Evolutionary conservation across 2,797 vertebrate genomes (phyloP), one percentile per base, ranked within the genome.

Genomic region (Neostethus bicornis): DNA sequence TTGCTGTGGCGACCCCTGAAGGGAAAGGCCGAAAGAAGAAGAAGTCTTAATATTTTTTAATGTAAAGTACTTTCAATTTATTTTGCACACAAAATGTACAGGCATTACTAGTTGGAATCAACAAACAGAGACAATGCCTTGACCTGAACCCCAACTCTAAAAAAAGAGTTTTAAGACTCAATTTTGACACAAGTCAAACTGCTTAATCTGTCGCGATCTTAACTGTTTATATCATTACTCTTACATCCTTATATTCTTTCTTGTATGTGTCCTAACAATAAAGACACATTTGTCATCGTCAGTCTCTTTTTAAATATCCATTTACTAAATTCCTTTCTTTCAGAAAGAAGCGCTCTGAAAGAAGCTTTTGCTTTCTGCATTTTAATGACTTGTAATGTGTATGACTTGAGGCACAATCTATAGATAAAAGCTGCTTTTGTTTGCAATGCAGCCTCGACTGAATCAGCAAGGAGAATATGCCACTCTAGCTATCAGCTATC

Each of bases 331-430:
- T n/a, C 43, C 38, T 42, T 34, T 34, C 31, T 44, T 75, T 57
- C 59, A 52, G 71, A 60, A 75, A 50, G 42, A n/a, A 55, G 17
- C 51, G 35, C 55, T 51, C 64, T 69, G 78, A 81, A 72, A 65
- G 65, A 65, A 37, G 28, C 14, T 1, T 61, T 74, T 83, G 25
- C 73, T 61, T 47, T 35, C 44, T 44, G 26, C 51, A 56, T 68
- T 44, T 45, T 48, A 75, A 65, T 60, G 65, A 59, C 53, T 67
- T 29, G 29, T 42, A 45, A 47, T 14, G 52, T 51, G 44, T 60
- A 50, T 26, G 35, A 50, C 35, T 68, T 57, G 23, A 24, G 16
- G 17, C 42, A 29, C 50, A 20, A 11, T 41, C 59, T 61, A 58
- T 37, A 49, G 49, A 57, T 47, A 61, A 57, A 23, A 32, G 1